Conservation (phyloP, 2,888 invertebrate species). For the Pycnomerus fuliginosus region DNA sequence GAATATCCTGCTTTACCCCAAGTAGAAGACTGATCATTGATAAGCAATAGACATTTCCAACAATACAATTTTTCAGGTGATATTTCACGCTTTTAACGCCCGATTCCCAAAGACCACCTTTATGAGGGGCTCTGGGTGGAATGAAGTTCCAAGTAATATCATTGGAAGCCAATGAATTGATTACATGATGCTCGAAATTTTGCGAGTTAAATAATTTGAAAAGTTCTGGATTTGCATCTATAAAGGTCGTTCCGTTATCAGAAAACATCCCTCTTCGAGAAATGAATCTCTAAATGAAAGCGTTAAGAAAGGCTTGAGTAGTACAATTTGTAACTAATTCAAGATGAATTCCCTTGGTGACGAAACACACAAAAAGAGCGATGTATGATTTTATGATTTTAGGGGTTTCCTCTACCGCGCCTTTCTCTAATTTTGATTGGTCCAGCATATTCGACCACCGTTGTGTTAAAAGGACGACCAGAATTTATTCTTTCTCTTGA, state of each 20-base stretch:
- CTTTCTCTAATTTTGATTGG: too few relatives aligned
- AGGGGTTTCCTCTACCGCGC: too few relatives aligned
- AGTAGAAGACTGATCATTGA: too few relatives aligned
- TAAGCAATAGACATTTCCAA: too few relatives aligned
- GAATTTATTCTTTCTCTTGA: too few relatives aligned
- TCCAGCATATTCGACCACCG: too few relatives aligned
- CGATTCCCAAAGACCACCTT: slow-evolving; percentile 2
- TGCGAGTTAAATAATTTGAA: too few relatives aligned
- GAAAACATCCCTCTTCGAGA: slow-evolving; percentile 3
- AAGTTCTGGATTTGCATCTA: slow-evolving; percentile 1
- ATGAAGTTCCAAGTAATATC: slow-evolving; percentile 1
- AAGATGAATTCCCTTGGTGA: not conserved
- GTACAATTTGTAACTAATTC: not conserved
- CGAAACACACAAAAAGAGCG: slow-evolving; percentile 7
- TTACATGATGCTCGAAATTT: too few relatives aligned
- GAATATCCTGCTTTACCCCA: too few relatives aligned
- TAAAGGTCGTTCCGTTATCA: slow-evolving; percentile 4
- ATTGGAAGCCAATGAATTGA: not conserved
- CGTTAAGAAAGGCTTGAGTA: not conserved
- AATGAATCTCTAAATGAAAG: not conserved
- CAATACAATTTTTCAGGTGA: slow-evolving; percentile 2
- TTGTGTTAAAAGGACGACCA: too few relatives aligned
- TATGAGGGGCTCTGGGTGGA: not conserved
- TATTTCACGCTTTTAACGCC: not conserved
- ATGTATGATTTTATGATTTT: too few relatives aligned